Evolutionary conservation across 2,797 vertebrate genomes (phyloP), one percentile per base, ranked within the genome.

Genomic region (Arctocebus calabarensis): DNA sequence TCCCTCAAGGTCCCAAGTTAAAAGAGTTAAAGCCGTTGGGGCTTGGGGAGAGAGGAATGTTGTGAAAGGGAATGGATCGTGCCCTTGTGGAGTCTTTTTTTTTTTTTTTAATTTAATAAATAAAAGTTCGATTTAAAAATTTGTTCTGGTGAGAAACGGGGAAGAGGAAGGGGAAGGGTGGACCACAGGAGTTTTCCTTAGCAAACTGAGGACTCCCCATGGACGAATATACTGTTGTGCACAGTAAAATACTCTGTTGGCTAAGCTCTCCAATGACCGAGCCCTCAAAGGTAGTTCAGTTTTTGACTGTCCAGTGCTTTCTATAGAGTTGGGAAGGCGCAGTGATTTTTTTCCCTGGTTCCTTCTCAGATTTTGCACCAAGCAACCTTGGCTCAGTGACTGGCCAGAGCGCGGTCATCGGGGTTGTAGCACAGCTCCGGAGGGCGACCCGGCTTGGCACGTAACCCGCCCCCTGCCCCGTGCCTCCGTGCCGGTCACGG

Each of bases 21-120:
- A 45, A 94, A 97, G 94, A 92, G 92, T 89, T 62, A 78, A 96
- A 92, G 81, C 77, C 70, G 19, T 79, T 87, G 75, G 90, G 87
- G 77, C 91, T 87, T 84, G 96, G 96, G 97, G 81, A 87, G 94
- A 77, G 92, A 91, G 82, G 83, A 94, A 94, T 77, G 40, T 91
- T 32, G 81, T 73, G 88, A 84, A 97, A 94, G 66, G 90, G 85
- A 96, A 95, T 86, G 86, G 85, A 94, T 96, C 87, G 64, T 77
- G 84, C 91, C 94, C 95, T 96, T 73, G 88, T 95, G 97, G 97
- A 97, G 84, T 93, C 86, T 91, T 92, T 88, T 90, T 95, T 88
- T 92, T 88, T 92, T 94, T 93, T 96, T 97, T 97, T 95, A 79
- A 97, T 95, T 97, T 97, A 97, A 97, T 96, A 97, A 97, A 97